Conservation (phyloP, 2,888 invertebrate species). For the Andrena camellia region DNA sequence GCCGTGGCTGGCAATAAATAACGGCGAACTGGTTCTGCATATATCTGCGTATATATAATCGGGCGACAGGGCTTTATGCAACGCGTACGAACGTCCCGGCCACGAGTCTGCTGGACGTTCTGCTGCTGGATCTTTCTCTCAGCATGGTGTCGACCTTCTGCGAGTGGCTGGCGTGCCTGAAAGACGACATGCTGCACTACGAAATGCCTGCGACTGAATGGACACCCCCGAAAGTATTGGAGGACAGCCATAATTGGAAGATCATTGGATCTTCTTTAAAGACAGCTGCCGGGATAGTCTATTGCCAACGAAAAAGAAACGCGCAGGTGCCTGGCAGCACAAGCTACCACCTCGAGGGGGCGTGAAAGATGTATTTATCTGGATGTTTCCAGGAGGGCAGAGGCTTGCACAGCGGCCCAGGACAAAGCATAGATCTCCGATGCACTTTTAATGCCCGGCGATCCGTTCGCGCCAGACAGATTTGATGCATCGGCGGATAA, state of each 20-base stretch:
- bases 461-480: slow-evolving; percentile 68
- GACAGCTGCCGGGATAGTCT: too few relatives aligned
- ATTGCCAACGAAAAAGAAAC: background rate
- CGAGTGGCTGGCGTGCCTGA: background rate
- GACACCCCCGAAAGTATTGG: background rate
- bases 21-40: slow-evolving; percentile 60
- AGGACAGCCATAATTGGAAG: background rate
- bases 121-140: slow-evolving; percentile 58
- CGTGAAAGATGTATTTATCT: slow-evolving; percentile 23
- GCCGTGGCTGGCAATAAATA: slow-evolving; percentile 60
- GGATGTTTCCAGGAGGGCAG: background rate
- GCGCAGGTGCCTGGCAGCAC: background rate
- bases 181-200: background rate
- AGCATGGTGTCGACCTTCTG: slow-evolving; percentile 57
- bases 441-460: slow-evolving; percentile 69
- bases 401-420: background rate
- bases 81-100: background rate
- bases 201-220: background rate
- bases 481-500: slow-evolving; percentile 80
- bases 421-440: slow-evolving; percentile 57
- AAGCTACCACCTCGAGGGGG: background rate
- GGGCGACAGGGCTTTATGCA: slow-evolving; percentile 58
- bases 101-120: slow-evolving; percentile 45
- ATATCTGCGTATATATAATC: slow-evolving; percentile 54
- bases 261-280: too few relatives aligned